Evolutionary conservation across 2,797 vertebrate species (phyloP).

Genomic region (Taeniopygia guttata): DNA sequence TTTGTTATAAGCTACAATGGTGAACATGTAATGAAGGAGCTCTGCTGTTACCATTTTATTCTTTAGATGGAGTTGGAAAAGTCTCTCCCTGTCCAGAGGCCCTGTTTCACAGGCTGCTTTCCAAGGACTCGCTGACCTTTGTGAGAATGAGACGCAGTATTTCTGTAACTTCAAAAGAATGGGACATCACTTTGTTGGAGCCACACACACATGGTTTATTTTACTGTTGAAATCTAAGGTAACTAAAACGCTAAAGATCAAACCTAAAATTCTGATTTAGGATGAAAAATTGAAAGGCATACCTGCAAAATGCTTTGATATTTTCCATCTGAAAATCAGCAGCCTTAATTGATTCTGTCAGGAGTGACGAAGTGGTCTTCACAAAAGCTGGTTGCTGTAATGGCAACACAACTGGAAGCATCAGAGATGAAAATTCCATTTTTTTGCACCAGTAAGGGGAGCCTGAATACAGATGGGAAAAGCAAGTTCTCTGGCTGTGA

Average conservation of each 20-base stretch:
- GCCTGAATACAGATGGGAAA: neutral
- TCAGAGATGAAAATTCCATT: neutral
- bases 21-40: neutral
- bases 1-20: neutral
- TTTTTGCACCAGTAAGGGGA: neutral
- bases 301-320: neutral
- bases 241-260: neutral
- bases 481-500: neutral
- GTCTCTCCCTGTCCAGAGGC: neutral
- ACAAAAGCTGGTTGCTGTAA: neutral
- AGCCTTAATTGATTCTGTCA: neutral
- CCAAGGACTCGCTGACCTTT: slow-evolving; percentile 34
- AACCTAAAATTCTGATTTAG: neutral
- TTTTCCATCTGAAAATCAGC: neutral
- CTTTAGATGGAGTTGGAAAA: neutral
- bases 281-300: neutral
- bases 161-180: slow-evolving; percentile 22
- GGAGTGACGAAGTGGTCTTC: neutral
- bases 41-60: neutral
- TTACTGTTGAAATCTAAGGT: neutral
- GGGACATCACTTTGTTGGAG: neutral
- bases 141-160: neutral
- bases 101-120: neutral
- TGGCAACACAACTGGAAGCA: neutral
- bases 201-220: neutral